phyloP scores from a whole-genome alignment of 2,113 vertebrate genomes.

The Odobenus rosmarus region DNA sequence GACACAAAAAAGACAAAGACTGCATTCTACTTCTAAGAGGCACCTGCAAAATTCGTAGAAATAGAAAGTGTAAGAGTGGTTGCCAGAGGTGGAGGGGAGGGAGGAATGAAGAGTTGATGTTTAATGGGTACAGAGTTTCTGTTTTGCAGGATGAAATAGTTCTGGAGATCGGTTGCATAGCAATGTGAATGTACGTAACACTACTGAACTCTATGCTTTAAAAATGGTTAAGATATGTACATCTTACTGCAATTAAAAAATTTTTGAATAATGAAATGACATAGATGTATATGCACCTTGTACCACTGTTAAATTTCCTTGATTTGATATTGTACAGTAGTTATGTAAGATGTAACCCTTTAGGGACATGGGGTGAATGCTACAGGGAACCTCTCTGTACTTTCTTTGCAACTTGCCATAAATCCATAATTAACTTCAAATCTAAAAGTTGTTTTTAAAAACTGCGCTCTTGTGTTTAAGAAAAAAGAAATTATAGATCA shows the following conservation, averaged over 20 bases:
- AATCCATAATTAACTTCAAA: constrained; percentile 10
- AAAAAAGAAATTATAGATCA: not conserved
- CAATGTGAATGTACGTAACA: not conserved
- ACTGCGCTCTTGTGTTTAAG: not conserved
- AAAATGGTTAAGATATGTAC: not conserved
- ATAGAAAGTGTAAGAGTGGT: not conserved
- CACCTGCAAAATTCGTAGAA: not conserved
- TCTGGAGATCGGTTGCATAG: not conserved
- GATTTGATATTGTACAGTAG: not conserved
- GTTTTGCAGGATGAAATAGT: not conserved
- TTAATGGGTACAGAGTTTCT: not conserved
- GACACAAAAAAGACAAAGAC: not conserved
- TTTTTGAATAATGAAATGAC: not conserved
- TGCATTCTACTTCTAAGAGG: not conserved
- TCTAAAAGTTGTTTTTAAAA: not conserved
- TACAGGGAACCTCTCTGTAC: not conserved
- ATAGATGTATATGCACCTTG: not conserved
- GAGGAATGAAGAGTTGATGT: not conserved
- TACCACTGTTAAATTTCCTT: not conserved
- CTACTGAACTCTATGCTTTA: not conserved
- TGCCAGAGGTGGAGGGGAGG: not conserved
- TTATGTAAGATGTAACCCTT: not conserved
- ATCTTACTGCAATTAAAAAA: not conserved
- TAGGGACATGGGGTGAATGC: not conserved
- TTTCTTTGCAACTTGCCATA: not conserved